Conservation (phyloP, 2,888 invertebrate species). For the Yponomeuta evonymella region DNA sequence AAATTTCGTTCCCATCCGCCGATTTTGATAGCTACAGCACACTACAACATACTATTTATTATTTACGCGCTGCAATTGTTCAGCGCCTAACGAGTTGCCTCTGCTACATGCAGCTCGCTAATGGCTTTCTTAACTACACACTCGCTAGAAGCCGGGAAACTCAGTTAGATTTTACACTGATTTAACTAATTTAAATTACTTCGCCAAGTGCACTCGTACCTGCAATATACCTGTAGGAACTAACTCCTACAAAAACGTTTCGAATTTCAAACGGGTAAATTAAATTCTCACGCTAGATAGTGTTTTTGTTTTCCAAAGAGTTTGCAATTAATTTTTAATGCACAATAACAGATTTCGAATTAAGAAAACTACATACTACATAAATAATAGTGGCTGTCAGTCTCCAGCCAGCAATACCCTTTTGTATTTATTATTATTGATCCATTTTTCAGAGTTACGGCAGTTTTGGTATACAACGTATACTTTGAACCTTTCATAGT, state of each 20-base stretch:
- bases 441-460: no score
- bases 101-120: not conserved
- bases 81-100: not conserved
- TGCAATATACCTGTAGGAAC: not conserved
- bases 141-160: not conserved
- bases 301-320: not conserved
- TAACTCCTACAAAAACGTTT: not conserved
- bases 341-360: not conserved
- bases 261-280: not conserved
- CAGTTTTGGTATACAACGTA: no score
- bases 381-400: not conserved
- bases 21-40: not conserved
- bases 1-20: not conserved
- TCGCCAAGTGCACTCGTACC: not conserved
- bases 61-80: not conserved
- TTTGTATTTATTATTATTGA: not conserved
- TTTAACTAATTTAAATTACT: not conserved
- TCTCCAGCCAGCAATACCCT: not conserved
- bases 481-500: no score
- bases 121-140: constrained; percentile 1
- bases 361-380: not conserved
- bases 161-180: not conserved
- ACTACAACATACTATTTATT: not conserved
- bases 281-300: not conserved
- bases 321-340: not conserved